Evolutionary conservation across 2,888 invertebrate genomes (phyloP), one percentile per base, ranked within the genome.

Genomic region (Trichopria drosophilae): DNA sequence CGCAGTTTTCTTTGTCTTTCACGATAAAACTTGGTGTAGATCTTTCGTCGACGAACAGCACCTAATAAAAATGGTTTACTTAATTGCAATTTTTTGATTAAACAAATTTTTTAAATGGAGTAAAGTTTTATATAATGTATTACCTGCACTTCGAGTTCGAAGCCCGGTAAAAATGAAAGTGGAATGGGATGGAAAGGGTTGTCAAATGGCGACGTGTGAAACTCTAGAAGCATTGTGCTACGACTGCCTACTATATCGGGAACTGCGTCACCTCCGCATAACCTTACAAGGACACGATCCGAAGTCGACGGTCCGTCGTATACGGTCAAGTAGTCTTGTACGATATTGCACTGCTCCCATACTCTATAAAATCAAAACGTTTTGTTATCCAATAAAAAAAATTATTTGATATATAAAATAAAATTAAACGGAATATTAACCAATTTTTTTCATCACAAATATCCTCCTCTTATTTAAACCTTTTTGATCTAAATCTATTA

Each of bases 261-360:
- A 1, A 90, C 85, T 1, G 86, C 85, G 67, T 90, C 90, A 1
- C 89, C 88, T 4, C 90, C 90, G 72, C 91, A 91, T 53, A 91
- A 80, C 54, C 89, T 82, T 5, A 89, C 85, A 51, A 91, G 76
- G 6, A 88, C 82, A 0, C 88, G 86, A n/a, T 85, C 83, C 43
- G 82, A 81, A 10, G 82, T 79, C 12, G 84, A 84, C 26, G 83
- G 80, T 0, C 91, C 91, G 69, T 91, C 90, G 79, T 87, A 86
- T 44, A 91, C 87, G 22, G 88, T 88, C 60, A 91, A 77, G 72
- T 87, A 88, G 76, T 90, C 90, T 74, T 88, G 88, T 53, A 87
- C 87, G 64, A 86, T 84, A 72, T 88, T 88, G 75, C 89, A 89
- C 75, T 88, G 86, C 76, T 88, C 87, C 87, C 88, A 88, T 53